These are phyloP conservation scores for Pseudomugil tenellus DNA, from an alignment of 2,797 vertebrate species.

Conservation along the genomic window DNA sequence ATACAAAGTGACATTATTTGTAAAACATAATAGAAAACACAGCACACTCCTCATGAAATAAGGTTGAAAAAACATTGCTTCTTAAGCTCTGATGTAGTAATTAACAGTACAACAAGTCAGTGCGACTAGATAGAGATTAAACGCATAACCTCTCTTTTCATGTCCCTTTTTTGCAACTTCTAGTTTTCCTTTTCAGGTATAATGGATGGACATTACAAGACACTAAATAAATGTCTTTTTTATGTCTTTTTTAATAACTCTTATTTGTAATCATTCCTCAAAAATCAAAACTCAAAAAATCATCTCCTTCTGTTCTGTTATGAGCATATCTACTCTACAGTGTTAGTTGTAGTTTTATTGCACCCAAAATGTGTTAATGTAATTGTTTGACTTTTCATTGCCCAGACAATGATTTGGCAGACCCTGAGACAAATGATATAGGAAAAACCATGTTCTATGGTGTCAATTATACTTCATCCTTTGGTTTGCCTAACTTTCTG, in stretches of 20 bases:
- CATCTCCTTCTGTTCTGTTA: conserved; percentile 4
- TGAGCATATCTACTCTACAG: conserved; percentile 9
- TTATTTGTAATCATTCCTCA: no score
- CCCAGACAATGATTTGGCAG: conserved; percentile 40
- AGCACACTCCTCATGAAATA: background rate
- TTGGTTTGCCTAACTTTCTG: conserved; percentile 65
- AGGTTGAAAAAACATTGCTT: background rate
- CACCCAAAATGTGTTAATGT: conserved; percentile 56
- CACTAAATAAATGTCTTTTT: background rate
- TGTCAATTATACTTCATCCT: conserved; percentile 71
- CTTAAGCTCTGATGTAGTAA: background rate
- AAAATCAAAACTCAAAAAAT: background rate
- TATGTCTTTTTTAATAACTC: background rate
- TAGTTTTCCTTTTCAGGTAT: background rate
- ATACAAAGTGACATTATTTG: background rate
- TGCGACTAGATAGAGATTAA: background rate
- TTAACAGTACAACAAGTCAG: background rate
- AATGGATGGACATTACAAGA: background rate
- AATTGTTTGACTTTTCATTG: conserved; percentile 63
- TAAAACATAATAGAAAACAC: background rate
- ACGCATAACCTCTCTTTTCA: no score
- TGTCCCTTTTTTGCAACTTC: no score
- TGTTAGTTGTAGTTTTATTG: conserved; percentile 40
- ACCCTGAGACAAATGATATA: conserved; percentile 46
- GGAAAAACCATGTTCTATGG: conserved; percentile 65